Evolutionary conservation across 2,113 vertebrate species (phyloP).

Genomic region (Nicator chloris): DNA sequence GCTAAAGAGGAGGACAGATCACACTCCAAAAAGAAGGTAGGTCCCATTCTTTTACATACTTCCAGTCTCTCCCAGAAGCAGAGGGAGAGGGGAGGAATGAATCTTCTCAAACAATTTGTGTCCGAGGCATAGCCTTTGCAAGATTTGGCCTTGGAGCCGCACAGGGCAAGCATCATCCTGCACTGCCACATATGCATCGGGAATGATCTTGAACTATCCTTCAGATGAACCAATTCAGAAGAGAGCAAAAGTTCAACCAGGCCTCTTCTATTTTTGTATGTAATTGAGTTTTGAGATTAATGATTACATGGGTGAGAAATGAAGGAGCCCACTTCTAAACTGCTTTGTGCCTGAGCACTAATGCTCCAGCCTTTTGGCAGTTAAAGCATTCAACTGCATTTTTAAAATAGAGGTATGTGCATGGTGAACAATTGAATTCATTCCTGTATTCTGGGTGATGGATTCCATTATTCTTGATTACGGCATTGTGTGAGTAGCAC

Average conservation of each 20-base stretch:
- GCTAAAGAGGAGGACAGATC: conserved; percentile 88
- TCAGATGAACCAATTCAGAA: not conserved
- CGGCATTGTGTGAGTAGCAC: conserved; percentile 12
- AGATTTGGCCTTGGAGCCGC: not conserved
- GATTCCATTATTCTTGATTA: conserved; percentile 56
- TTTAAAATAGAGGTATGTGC: conserved; percentile 42
- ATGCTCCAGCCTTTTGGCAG: not conserved
- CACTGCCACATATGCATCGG: accelerated
- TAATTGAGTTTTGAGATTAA: conserved; percentile 44
- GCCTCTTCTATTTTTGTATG: not conserved
- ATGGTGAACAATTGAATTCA: not conserved
- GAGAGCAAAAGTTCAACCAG: not conserved
- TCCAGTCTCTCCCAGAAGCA: not conserved
- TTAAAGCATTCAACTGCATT: not conserved
- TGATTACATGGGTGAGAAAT: conserved; percentile 16
- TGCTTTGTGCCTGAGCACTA: not conserved
- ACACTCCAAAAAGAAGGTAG: conserved; percentile 93
- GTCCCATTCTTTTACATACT: not conserved
- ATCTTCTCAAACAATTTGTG: not conserved
- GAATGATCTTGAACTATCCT: not conserved
- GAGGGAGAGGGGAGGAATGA: not conserved
- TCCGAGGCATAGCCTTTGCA: not conserved
- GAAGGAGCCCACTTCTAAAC: not conserved
- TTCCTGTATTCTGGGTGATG: not conserved
- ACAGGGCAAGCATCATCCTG: not conserved